These are phyloP conservation scores for Dryocosmus kuriphilus DNA, from an alignment of 2,888 invertebrate genomes.

Conservation along the genomic window DNA sequence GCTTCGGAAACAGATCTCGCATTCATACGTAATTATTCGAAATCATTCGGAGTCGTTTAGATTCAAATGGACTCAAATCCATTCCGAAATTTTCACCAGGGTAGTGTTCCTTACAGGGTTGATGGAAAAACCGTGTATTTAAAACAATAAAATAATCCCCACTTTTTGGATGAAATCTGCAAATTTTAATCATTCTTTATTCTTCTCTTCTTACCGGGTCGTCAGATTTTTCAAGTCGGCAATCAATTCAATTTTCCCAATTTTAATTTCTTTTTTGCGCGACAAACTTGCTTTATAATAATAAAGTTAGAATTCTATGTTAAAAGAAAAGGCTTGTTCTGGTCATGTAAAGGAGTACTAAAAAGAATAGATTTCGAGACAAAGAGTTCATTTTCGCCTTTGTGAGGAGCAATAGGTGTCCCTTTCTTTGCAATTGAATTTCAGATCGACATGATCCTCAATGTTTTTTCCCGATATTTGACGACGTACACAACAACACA, in stretches of 20 bases:
- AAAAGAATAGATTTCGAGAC: not conserved
- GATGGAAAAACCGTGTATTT: too few species aligned
- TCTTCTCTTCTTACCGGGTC: too few species aligned
- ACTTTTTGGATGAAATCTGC: too few species aligned
- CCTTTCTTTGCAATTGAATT: not conserved
- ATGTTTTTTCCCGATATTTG: constrained; percentile 6
- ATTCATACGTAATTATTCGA: too few species aligned
- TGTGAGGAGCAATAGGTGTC: not conserved
- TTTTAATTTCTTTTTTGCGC: not conserved
- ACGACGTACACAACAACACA: constrained; percentile 31
- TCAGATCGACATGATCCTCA: not conserved
- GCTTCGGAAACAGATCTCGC: too few species aligned
- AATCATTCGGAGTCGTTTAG: too few species aligned
- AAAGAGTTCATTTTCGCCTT: not conserved
- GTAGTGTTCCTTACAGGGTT: too few species aligned
- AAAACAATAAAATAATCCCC: too few species aligned
- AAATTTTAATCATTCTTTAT: too few species aligned
- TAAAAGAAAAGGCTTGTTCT: not conserved
- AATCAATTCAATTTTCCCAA: not conserved
- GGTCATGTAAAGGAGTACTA: not conserved
- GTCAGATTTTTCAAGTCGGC: too few species aligned
- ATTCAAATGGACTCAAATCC: too few species aligned
- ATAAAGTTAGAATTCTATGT: not conserved
- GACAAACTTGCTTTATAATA: not conserved
- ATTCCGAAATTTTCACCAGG: too few species aligned